Conservation (phyloP, 1,140 invertebrate species). For the Mactra quadrangularis region DNA sequence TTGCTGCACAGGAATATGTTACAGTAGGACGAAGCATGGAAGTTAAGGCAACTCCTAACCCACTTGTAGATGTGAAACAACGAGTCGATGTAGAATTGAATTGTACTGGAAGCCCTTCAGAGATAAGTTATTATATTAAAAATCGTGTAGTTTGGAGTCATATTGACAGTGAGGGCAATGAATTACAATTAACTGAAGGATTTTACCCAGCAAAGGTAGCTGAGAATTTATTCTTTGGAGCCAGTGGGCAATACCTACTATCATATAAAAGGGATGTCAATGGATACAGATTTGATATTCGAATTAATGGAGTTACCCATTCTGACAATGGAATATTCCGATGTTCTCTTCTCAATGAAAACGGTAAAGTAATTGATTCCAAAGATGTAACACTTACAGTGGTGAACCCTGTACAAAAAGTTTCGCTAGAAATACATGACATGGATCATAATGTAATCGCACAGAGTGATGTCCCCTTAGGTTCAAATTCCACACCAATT, state of each 20-base stretch:
- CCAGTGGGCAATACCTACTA: not conserved
- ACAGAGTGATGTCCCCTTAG: not conserved
- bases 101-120: constrained; percentile 23
- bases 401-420: not conserved
- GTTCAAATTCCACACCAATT: not conserved
- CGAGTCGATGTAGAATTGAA: constrained; percentile 14
- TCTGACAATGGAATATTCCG: constrained; percentile 2
- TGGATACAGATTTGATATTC: not conserved
- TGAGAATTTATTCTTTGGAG: not conserved
- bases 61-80: not conserved
- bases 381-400: not conserved
- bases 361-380: not conserved
- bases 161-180: not conserved
- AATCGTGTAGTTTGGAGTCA: constrained; percentile 19
- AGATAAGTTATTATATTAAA: constrained; percentile 51
- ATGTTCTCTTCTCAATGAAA: not conserved
- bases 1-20: not conserved
- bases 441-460: not conserved
- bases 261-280: not conserved
- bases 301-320: not conserved
- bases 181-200: not conserved
- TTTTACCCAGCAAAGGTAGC: not conserved
- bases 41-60: constrained; percentile 22
- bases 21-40: not conserved
- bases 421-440: not conserved